Conservation (phyloP, 2,113 vertebrate genomes). For the Dolichallabes microphthalmus region DNA sequence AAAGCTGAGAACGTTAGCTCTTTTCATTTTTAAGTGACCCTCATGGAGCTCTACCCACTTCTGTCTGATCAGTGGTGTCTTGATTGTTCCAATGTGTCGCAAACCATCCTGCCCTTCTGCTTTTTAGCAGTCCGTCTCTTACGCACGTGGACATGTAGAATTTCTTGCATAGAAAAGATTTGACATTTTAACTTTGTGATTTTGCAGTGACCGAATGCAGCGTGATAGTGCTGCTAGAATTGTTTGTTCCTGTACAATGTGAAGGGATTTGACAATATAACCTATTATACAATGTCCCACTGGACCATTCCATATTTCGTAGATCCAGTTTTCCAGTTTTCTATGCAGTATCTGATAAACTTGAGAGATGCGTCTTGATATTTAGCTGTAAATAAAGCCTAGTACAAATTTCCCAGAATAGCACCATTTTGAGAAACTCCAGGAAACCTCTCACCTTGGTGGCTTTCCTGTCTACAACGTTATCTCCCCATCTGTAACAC, state of each 20-base stretch:
- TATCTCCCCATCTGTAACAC: neutral
- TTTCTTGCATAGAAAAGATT: neutral
- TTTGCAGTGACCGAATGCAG: neutral
- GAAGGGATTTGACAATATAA: neutral
- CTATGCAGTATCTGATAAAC: neutral
- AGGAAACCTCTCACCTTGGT: neutral
- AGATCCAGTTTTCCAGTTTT: neutral
- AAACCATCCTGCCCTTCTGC: neutral
- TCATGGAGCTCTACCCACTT: neutral
- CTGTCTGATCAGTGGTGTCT: neutral
- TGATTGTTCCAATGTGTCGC: neutral
- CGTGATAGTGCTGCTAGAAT: neutral
- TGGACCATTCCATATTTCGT: neutral
- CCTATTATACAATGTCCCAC: neutral
- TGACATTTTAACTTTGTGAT: neutral
- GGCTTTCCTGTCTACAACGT: neutral
- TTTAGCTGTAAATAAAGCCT: neutral
- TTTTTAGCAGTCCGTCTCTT: neutral
- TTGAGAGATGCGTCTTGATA: neutral
- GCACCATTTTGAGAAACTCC: neutral
- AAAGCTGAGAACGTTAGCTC: neutral
- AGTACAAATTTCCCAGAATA: neutral
- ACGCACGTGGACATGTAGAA: neutral
- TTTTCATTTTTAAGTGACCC: conserved; percentile 4
- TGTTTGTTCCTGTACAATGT: neutral